These are phyloP conservation scores for Ploceus nigricollis DNA, from an alignment of 2,113 vertebrate genomes.

Conservation along the genomic window DNA sequence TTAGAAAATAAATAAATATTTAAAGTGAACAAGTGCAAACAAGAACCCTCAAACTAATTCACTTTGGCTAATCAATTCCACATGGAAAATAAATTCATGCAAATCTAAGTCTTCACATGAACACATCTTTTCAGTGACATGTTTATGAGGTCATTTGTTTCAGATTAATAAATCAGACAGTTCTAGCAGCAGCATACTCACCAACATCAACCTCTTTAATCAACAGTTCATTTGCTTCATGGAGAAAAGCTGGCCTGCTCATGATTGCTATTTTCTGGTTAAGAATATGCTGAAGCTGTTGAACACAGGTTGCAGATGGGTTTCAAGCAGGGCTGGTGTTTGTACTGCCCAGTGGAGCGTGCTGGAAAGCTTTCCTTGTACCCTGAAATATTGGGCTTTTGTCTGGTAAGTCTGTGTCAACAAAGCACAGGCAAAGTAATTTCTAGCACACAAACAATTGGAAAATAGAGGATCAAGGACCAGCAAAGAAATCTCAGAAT, in stretches of 20 bases:
- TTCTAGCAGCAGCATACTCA: neutral
- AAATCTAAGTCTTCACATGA: neutral
- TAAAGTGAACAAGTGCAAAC: neutral
- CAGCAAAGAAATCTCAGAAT: neutral
- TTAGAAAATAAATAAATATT: slow-evolving; percentile 15
- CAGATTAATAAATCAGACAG: slow-evolving; percentile 33
- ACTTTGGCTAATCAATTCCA: neutral
- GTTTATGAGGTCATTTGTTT: slow-evolving; percentile 37
- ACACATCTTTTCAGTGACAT: neutral
- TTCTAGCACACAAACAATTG: fast-evolving
- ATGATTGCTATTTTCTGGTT: neutral
- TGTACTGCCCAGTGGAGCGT: neutral
- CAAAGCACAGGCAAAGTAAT: neutral
- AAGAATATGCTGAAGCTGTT: neutral
- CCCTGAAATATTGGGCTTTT: neutral
- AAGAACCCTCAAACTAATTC: neutral
- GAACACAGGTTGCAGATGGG: neutral
- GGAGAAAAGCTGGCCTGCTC: neutral
- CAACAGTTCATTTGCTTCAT: neutral
- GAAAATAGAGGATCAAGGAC: neutral
- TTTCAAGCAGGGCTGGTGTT: neutral
- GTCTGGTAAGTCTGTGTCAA: neutral
- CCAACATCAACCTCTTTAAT: slow-evolving; percentile 10
- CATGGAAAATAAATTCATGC: neutral
- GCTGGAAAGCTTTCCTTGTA: neutral